These are phyloP conservation scores for Caenorhabditis doughertyi DNA, from an alignment of 2,888 invertebrate species.

Conservation along the genomic window DNA sequence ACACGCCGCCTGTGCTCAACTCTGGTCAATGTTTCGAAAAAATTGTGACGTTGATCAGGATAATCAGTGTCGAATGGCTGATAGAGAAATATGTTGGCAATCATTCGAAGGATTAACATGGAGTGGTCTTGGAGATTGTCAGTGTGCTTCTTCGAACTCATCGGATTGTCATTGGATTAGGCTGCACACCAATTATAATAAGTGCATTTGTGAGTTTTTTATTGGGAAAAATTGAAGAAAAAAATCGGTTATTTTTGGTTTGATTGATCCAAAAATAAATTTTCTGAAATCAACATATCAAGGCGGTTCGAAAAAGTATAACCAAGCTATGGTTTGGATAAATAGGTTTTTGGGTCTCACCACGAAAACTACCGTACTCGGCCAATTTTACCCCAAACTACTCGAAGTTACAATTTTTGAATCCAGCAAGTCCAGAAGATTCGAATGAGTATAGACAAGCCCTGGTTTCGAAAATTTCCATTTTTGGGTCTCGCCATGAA, in stretches of 20 bases:
- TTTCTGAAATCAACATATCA: background rate
- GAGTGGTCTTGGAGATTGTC: slow-evolving; percentile 81
- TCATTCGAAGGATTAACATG: slow-evolving; percentile 81
- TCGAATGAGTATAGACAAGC: background rate
- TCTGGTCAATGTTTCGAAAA: slow-evolving; percentile 81
- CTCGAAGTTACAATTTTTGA: background rate
- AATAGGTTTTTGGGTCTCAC: background rate
- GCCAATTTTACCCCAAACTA: background rate
- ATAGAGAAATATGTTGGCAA: slow-evolving; percentile 81
- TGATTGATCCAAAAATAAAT: background rate
- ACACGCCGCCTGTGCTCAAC: slow-evolving; percentile 80
- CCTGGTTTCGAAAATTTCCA: background rate
- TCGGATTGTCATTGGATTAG: slow-evolving; percentile 83
- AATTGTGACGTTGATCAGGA: slow-evolving; percentile 80
- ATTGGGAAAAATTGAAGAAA: background rate
- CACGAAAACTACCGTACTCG: background rate
- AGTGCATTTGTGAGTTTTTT: slow-evolving; percentile 80
- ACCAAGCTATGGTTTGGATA: background rate
- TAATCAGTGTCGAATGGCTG: slow-evolving; percentile 80
- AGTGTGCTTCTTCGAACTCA: slow-evolving; percentile 74
- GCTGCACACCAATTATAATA: slow-evolving; percentile 82
- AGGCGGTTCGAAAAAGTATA: background rate
- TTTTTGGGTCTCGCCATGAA: slow-evolving; percentile 6
- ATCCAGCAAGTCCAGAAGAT: background rate
- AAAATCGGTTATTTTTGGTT: background rate